Percentiles rank a stretch among this genome's conserved stretches.
Conservation (phyloP, 1,140 invertebrate genomes). For the Pararge aegeria region DNA sequence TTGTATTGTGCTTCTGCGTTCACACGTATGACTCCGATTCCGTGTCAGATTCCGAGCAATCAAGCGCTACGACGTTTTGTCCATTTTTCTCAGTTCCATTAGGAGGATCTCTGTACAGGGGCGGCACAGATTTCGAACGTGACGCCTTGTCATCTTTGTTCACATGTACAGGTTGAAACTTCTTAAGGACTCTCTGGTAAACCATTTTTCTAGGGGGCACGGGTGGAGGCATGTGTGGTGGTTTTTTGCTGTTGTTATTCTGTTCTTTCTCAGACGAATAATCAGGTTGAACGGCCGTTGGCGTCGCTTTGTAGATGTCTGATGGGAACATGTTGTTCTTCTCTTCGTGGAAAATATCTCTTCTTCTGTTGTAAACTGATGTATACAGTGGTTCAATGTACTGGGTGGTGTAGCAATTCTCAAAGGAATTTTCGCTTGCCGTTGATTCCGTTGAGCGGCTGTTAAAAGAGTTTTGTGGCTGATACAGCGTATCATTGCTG, state of each 20-base stretch:
- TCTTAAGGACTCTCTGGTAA: constrained; percentile 73
- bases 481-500: constrained; percentile 74
- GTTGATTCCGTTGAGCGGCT: constrained; percentile 70
- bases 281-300: constrained; percentile 69
- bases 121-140: constrained; percentile 69
- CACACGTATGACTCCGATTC: constrained; percentile 78
- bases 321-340: constrained; percentile 64
- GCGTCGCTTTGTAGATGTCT: constrained; percentile 75
- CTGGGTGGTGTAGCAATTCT: constrained; percentile 68
- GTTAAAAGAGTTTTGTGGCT: constrained; percentile 68
- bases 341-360: constrained; percentile 73
- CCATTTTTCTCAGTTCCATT: constrained; percentile 55
- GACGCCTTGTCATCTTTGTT: constrained; percentile 68
- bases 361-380: constrained; percentile 66
- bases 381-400: constrained; percentile 72
- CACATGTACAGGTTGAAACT: constrained; percentile 74
- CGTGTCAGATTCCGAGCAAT: constrained; percentile 72
- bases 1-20: constrained; percentile 27
- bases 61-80: constrained; percentile 66
- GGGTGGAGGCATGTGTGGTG: constrained; percentile 66
- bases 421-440: constrained; percentile 69
- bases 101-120: constrained; percentile 60
- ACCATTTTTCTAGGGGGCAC: constrained; percentile 74
- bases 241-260: constrained; percentile 61
- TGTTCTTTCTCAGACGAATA: constrained; percentile 55